These are phyloP conservation scores for Nephrotoma appendiculata DNA, from an alignment of 2,888 invertebrate species.

Conservation along the genomic window DNA sequence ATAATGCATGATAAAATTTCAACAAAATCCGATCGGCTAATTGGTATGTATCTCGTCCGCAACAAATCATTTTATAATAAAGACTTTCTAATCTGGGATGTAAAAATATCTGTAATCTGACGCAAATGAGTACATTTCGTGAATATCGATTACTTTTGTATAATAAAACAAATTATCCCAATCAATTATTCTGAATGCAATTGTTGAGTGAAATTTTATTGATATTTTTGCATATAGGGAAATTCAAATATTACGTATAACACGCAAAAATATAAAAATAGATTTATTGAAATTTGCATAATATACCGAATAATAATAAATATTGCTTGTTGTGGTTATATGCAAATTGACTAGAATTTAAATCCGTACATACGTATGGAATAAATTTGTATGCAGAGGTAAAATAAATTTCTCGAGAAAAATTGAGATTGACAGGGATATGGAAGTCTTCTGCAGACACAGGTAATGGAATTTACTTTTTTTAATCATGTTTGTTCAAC, in stretches of 20 bases:
- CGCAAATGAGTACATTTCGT: neutral
- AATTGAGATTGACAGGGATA: neutral
- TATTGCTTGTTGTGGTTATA: neutral
- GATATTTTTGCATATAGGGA: neutral
- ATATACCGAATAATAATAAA: neutral
- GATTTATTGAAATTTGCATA: neutral
- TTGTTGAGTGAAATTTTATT: neutral
- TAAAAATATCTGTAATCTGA: neutral
- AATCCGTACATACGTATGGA: neutral
- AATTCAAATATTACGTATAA: neutral
- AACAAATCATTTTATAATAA: neutral
- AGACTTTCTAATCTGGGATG: neutral
- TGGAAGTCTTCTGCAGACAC: neutral
- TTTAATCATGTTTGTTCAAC: too few relatives aligned
- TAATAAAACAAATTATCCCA: neutral
- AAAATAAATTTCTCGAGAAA: neutral
- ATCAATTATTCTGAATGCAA: neutral
- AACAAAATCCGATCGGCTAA: neutral
- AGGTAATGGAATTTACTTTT: too few relatives aligned
- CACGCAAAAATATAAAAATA: neutral
- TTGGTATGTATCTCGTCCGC: neutral
- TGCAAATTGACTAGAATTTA: neutral
- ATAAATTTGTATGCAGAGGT: neutral
- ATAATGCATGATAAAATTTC: neutral
- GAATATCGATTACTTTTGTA: neutral